phyloP scores from a whole-genome alignment of 2,113 vertebrate genomes.

The Sigmodon hispidus region DNA sequence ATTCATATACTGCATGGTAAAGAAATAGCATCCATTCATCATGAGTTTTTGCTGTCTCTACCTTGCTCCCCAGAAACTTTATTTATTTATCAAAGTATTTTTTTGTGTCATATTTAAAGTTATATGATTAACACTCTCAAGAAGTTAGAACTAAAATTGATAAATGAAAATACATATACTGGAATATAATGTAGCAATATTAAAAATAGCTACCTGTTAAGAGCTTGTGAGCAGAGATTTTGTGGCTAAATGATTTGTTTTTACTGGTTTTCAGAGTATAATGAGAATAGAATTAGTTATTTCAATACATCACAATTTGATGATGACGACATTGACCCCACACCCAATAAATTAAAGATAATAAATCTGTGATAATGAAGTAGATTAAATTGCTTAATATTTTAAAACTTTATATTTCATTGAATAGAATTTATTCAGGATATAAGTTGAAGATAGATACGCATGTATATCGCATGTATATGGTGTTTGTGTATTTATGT shows the following conservation, averaged over 20 bases:
- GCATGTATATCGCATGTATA: not conserved
- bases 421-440: constrained; percentile 33
- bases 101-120: not conserved
- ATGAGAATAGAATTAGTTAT: constrained; percentile 45
- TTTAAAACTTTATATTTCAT: constrained; percentile 54
- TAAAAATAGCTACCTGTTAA: constrained; percentile 46
- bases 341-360: constrained; percentile 35
- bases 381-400: constrained; percentile 50
- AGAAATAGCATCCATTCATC: not conserved
- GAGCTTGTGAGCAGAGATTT: constrained; percentile 40
- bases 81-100: not conserved
- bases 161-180: constrained; percentile 8
- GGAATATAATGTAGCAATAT: not conserved
- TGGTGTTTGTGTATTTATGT: not conserved
- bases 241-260: constrained; percentile 34
- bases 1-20: not conserved
- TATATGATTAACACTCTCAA: constrained; percentile 30
- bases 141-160: not conserved
- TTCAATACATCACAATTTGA: constrained; percentile 45
- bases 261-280: constrained; percentile 35
- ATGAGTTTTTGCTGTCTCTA: not conserved
- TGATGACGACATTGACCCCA: constrained; percentile 39
- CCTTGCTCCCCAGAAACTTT: not conserved
- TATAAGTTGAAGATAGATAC: not conserved
- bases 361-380: constrained; percentile 50